These are phyloP conservation scores for Anoura caudifer DNA, from an alignment of 2,113 vertebrate species.

Conservation along the genomic window DNA sequence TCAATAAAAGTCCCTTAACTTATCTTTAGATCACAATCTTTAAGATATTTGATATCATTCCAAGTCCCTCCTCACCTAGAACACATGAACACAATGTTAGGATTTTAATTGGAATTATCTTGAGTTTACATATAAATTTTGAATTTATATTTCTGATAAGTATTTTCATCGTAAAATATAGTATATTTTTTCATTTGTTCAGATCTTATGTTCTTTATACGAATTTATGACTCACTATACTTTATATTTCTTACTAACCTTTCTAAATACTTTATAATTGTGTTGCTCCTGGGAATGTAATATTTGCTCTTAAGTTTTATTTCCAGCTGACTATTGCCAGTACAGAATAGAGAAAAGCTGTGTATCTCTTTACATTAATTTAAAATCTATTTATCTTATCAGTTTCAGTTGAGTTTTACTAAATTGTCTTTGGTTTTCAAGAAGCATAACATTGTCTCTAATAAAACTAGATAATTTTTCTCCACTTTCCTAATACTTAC, in stretches of 20 bases:
- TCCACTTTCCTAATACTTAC: constrained; percentile 18
- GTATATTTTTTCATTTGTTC: neutral
- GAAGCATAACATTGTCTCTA: neutral
- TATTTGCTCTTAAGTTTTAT: neutral
- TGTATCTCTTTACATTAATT: neutral
- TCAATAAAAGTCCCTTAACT: neutral
- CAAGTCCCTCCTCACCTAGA: neutral
- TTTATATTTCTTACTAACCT: neutral
- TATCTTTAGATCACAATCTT: neutral
- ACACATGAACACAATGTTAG: neutral
- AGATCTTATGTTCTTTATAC: neutral
- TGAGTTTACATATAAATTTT: neutral
- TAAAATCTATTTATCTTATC: neutral
- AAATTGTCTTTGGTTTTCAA: neutral
- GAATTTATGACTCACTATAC: neutral
- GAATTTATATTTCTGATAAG: neutral
- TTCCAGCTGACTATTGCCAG: neutral
- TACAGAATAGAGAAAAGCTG: neutral
- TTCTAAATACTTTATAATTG: neutral
- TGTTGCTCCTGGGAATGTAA: neutral
- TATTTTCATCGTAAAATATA: neutral
- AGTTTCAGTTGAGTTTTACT: neutral
- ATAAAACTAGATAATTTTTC: neutral
- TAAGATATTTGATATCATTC: neutral
- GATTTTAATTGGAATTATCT: neutral